Percentiles rank a stretch among this genome's conserved stretches.
Evolutionary conservation across 2,113 vertebrate species (phyloP).

Genomic region (Oncorhynchus clarkii): DNA sequence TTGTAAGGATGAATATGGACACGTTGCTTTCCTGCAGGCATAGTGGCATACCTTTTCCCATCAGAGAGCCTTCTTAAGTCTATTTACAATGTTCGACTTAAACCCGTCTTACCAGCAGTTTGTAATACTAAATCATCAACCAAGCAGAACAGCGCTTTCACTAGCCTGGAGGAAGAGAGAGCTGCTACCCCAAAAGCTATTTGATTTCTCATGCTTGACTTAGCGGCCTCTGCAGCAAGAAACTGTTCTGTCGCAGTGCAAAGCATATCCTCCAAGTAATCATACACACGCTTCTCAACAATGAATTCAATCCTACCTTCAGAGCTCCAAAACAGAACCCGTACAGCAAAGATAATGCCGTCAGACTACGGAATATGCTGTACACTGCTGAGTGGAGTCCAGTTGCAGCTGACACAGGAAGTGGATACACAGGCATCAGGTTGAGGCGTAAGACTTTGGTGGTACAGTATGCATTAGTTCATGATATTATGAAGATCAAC

Average conservation of each 20-base stretch:
- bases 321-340: constrained; percentile 89
- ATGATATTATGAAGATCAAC: too few relatives aligned
- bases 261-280: neutral
- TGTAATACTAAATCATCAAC: neutral
- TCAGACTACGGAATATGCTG: constrained; percentile 82
- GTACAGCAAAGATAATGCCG: constrained; percentile 79
- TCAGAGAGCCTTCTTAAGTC: neutral
- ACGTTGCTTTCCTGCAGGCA: neutral
- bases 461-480: neutral
- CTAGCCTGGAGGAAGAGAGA: neutral
- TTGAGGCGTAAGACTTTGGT: neutral
- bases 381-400: constrained; percentile 85
- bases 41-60: neutral
- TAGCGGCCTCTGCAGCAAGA: neutral
- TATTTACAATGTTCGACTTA: neutral
- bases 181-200: neutral
- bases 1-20: neutral
- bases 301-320: constrained; percentile 75
- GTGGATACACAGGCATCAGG: neutral
- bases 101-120: neutral
- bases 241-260: neutral
- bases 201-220: neutral
- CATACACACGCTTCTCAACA: neutral
- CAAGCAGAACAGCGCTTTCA: neutral
- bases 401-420: constrained; percentile 81